Base-by-base conservation (phyloP, 2,797 vertebrate genomes). In the Bovichtus diacanthus region DNA sequence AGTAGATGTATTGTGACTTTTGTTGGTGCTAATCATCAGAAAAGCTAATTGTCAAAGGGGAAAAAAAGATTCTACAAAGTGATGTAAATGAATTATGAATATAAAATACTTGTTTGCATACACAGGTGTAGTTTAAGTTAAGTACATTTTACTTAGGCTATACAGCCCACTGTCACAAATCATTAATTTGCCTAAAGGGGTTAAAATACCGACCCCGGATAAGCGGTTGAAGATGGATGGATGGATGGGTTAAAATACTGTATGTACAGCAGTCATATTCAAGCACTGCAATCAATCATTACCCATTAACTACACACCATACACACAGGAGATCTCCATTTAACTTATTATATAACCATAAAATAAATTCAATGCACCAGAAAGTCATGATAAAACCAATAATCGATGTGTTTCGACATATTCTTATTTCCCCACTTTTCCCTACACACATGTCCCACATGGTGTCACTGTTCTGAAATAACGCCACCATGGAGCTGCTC, bases 381-480 rank as follows among this genome's bases (percentile, higher is more conserved):
- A 51, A 15, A 18, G 2, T 25, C 31, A 25, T 19, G 9, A 38
- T 4, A n/a, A 3, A 65, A 41, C 43, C 2, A 21, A 54, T 19
- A 19, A 25, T 2, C 4, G 1, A 9, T 53, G 9, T 5, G 18
- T 7, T 4, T 9, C 21, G 4, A 53, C 53, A 9, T 11, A 3
- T 36, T 13, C 6, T 3, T 36, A 1, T 31, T 31, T n/a, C 6
- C 5, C 4, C 34, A 6, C 19, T 23, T 18, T 11, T 10, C 29
- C 3, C 2, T 54, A 4, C 19, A 8, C 38, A 38, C 21, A 6
- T 47, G 0, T 0, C 31, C 89, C 93, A 85, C 79, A 9, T 0
- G 50, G 74, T 49, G 90, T 56, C 92, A 36, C 90, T 91, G 78
- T 87, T 69, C 5, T 9, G 1, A 72, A 80, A 63, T 3, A 10